Evolutionary conservation across 2,888 invertebrate genomes (phyloP), one percentile per base, ranked within the genome.

Genomic region (Aplocera efformata): DNA sequence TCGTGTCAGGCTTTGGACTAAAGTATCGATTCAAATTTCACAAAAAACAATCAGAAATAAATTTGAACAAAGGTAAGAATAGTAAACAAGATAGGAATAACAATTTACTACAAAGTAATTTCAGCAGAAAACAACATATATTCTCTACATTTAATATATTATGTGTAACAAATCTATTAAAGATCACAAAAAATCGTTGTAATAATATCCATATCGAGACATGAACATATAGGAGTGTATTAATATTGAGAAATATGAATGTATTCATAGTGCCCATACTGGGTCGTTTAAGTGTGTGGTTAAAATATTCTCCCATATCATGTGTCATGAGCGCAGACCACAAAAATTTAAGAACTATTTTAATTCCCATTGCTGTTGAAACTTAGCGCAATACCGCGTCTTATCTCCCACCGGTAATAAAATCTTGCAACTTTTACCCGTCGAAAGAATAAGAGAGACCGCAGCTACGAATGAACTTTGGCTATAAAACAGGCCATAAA

Each of bases 331-430:
- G 58, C 29, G 31, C 54, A 76, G 73, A 80, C 83, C 79, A 69
- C 77, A 79, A 79, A 79, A 78, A 76, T 35, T 25, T 32, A 13
- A 24, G 35, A 37, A 30, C 13, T 17, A 20, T 37, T 33, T 11
- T 37, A 37, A 42, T 75, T 48, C 70, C 67, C 63, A 58, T 72
- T 62, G 70, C 67, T 67, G 70, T 68, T 71, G 58, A 81, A 83
- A 85, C 78, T 85, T 84, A 72, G 75, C 69, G 81, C 85, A 79
- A 85, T 85, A 86, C 84, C 83, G 82, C 72, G 73, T 82, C 80
- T 83, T 83, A 84, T 82, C 80, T 84, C 86, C 79, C 83, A 83
- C 84, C 79, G 83, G 80, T 68, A 79, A 86, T 86, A 86, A 86
- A 86, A 79, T 70, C 80, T 74, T 67, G 53, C 79, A 85, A 88